Base-by-base conservation (phyloP, 2,113 vertebrate genomes). In the Brachyhypopomus gauderio region DNA sequence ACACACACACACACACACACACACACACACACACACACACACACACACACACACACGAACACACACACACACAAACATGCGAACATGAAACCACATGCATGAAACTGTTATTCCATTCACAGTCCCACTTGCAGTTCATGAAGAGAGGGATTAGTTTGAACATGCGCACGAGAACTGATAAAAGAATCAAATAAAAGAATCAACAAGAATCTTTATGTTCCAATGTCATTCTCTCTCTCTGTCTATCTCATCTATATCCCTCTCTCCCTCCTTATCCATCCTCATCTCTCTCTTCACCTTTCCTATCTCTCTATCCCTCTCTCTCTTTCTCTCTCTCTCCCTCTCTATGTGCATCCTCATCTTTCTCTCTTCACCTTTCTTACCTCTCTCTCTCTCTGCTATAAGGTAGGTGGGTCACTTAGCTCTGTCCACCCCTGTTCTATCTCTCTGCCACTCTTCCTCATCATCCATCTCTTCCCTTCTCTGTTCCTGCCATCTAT, bases 1-100 rank as follows among this genome's bases (percentile, higher is more conserved):
- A 60, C 64, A 72, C 55, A 69, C 63, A 71, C 63, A 83, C 79
- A 75, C 52, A 83, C 72, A 84, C 73, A 81, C 62, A 75, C 75
- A 73, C 69, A 78, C 79, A 84, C 71, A 84, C 79, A 75, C 25
- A 36, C 52, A 73, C 3, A n/a, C 38, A 41, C 3, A 7, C 38
- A 9, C 12, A 11, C 12, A 9, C 12, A 9, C 45, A 11, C 45
- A 52, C 11, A 12, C 45, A 3, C 2, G 12, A 7, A 80, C 59
- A 60, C 36, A 71, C 55, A 67, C 62, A 70, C 62, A 75, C 79
- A 75, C 48, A 83, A 59, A 84, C 72, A 81, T 48, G 69, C 30
- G 30, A 30, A 30, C 30, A 30, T 30, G 30, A 2, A 3, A 30
- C 30, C 45, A 52, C 45, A 14, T 14, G 12, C 45, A 52, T 52